A percentile compares a stretch with the other conserved stretches of the same genome.
These are phyloP conservation scores for Conger conger DNA, from an alignment of 2,113 vertebrate species.

Conservation along the genomic window DNA sequence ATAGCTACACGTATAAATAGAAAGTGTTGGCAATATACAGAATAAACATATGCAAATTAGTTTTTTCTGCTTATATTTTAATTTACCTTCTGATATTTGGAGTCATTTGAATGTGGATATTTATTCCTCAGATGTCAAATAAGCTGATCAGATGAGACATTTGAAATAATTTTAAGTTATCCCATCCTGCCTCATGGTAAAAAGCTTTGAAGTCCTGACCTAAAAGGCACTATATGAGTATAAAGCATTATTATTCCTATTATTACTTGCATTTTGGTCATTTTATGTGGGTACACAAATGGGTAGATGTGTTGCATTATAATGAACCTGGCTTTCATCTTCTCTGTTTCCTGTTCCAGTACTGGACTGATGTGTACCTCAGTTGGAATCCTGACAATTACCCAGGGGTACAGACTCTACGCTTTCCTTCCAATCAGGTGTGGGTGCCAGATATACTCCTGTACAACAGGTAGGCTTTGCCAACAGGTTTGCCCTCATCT, in stretches of 20 bases:
- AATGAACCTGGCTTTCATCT: neutral
- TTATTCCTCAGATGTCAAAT: neutral
- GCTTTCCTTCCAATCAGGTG: conserved; percentile 80
- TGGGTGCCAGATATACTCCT: conserved; percentile 88
- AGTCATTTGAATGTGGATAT: neutral
- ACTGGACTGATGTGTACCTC: conserved; percentile 81
- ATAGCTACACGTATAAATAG: neutral
- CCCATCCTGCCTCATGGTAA: too few species aligned
- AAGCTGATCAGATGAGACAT: neutral
- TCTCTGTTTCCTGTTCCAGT: conserved; percentile 56
- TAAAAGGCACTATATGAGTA: neutral
- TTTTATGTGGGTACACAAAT: neutral
- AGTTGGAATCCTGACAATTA: conserved; percentile 80
- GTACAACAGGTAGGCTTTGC: conserved; percentile 87
- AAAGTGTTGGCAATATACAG: neutral
- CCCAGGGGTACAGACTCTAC: conserved; percentile 80
- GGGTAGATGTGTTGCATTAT: neutral
- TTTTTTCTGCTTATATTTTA: neutral
- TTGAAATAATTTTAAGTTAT: neutral
- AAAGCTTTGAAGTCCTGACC: neutral
- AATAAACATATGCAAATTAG: neutral
- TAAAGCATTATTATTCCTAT: neutral
- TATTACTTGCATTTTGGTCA: neutral
- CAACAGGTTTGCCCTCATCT: neutral
- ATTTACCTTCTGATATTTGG: neutral